Evolutionary conservation across 1,140 invertebrate genomes (phyloP), one percentile per base, ranked within the genome.

Genomic region (Drosophila trapezifrons): DNA sequence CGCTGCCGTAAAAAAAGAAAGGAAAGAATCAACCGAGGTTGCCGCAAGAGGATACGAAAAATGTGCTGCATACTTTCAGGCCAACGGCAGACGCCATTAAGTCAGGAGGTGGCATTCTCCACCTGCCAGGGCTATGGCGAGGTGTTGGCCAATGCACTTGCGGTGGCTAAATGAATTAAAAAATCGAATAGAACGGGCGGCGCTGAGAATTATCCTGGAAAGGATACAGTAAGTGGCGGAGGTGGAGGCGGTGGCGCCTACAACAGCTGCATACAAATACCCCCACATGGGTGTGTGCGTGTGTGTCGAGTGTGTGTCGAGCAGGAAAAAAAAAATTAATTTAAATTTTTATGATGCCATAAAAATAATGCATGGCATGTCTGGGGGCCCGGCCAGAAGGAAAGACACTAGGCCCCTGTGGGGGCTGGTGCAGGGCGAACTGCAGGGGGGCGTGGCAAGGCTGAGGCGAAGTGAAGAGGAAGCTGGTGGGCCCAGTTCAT

Each of bases 261-360:
- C 60, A 78, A 65, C 65, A 79, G 76, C 62, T 83, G 80, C 80
- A 78, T 83, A 76, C 51, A 71, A 79, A 76, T 76, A 49, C 67
- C 25, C 8, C 40, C 18, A n/a, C 29, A 38, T 32, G 43, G 40
- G 40, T 22, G 29, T n/a, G n/a, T 29, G 4, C 37, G 17, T 22
- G 46, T 52, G 60, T 46, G 37, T 63, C n/a, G 73, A n/a, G 54
- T 42, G 55, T 67, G 63, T 62, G 62, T 45, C 32, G 57, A 29
- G 40, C 35, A 49, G 55, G 70, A 54, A 15, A 52, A 78, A 82
- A 78, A 83, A 83, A 83, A 83, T 84, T 79, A 84, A 83, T 83
- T 83, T 83, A 84, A 84, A 83, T 84, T 84, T 83, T 79, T 83
- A 84, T 84, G 76, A 83, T 84, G 80, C 80, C 72, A 84, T 83